Evolutionary conservation across 2,888 invertebrate genomes (phyloP), one percentile per base, ranked within the genome.

Genomic region (Eumacrocentrus americanus): DNA sequence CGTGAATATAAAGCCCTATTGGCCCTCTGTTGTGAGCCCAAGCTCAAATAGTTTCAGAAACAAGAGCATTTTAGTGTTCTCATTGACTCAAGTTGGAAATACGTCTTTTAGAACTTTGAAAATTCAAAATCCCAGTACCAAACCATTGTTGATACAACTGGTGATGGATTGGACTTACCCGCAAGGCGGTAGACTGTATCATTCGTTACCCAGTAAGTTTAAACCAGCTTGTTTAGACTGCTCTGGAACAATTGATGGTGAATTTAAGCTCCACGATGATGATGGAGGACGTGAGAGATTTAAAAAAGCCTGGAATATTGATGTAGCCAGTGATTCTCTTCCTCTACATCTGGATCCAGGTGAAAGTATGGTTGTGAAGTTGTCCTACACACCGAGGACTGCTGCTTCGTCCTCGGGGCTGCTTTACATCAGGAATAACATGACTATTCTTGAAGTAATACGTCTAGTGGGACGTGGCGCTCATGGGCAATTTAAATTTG

Each of bases 391-490:
- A 16, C 80, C 80, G 12, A 62, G 65, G 20, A 68, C 74, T 20
- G 68, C 74, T 18, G 67, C 68, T 47, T 66, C 72, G 34, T 79
- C 79, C 7, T 77, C 80, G 18, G 78, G 77, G 52, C 67, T 80
- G 66, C 70, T 80, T 63, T 80, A 75, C 60, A 74, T 80, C 63
- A 74, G 80, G 71, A 98, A 98, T 81, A 98, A 98, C 81, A 83
- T 98, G 74, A 98, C 98, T 0, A 88, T 95, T 35, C 81, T 97
- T 74, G 98, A 98, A 81, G 89, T 90, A 2, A 84, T 96, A 22
- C 87, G 90, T 74, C 81, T 98, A 63, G 87, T 87, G 58, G 97
- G 94, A 0, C 89, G 90, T 74, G 95, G 96, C 12, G 94, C 92
- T 1, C 83, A 88, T 68, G 94, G 96, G 2, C 89, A 91, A 78